Base-by-base conservation (phyloP, 2,888 invertebrate species). In the Perithous albicinctus region DNA sequence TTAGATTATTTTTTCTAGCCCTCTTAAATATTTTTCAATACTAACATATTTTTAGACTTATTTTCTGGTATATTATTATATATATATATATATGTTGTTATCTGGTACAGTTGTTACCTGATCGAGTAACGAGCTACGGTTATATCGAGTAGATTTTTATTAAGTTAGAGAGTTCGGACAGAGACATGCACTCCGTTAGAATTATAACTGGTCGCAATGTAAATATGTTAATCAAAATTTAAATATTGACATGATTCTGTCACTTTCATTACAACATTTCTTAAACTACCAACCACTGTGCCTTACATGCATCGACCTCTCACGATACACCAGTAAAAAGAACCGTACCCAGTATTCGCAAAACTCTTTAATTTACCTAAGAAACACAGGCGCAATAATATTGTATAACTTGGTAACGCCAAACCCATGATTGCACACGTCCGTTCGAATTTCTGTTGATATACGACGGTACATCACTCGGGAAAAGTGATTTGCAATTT, bases 401-500 rank as follows among this genome's bases (percentile, higher is more conserved):
- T 72, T n/a, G 43, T 35, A 6, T 20, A 43, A 54, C 23, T 35
- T 32, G 56, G 26, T 38, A 51, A 54, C 64, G 12, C 54, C 23
- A 64, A 56, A 78, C 35, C 29, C 46, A 72, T 41, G 76, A 76
- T 61, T 41, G 48, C 46, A 32, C 18, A 26, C 64, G 64, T 72
- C 51, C 48, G 69, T 70, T 77, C 41, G 46, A 72, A 64, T 64
- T 72, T 54, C 41, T 54, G 26, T 56, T 12, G 23, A 51, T 41
- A 51, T 23, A 64, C 26, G 10, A 54, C 56, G 51, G 51, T 20
- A 10, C 51, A 51, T 51, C 51, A 23, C 51, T 23, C 51, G 12
- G 12, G 23, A 26, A 41, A 56, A 43, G 61, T 67, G 69, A 79
- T 74, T 69, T 48, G 54, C 63, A 75, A 75, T 79, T 69, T 23